Evolutionary conservation across 2,113 vertebrate genomes (phyloP).

Genomic region (Malurus elegans): DNA sequence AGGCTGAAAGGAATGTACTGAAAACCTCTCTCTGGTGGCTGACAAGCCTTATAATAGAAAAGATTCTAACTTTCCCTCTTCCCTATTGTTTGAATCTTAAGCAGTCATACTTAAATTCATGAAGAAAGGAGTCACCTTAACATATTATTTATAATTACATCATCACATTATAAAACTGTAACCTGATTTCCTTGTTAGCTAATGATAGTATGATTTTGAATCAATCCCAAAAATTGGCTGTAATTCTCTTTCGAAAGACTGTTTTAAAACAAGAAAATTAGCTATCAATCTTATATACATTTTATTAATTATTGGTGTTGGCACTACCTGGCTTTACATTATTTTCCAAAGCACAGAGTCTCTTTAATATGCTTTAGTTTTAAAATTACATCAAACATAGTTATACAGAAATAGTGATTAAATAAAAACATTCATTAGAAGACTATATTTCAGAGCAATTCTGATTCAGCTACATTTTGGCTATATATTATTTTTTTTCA

Average conservation of each 20-base stretch:
- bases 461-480: not conserved
- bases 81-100: not conserved
- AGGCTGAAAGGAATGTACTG: slow-evolving; percentile 30
- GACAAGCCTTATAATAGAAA: not conserved
- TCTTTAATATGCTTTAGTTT: not conserved
- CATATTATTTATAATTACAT: not conserved
- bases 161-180: not conserved
- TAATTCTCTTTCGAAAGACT: not conserved
- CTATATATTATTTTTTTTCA: not conserved
- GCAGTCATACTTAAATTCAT: not conserved
- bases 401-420: not conserved
- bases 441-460: not conserved
- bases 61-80: not conserved
- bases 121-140: not conserved
- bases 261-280: not conserved
- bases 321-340: not conserved
- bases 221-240: not conserved
- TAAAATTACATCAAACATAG: not conserved
- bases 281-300: not conserved
- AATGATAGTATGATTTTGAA: not conserved
- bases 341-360: not conserved
- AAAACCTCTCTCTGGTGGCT: not conserved
- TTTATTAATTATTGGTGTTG: not conserved
- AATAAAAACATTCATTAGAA: not conserved
- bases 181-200: slow-evolving; percentile 1